phyloP scores from a whole-genome alignment of 2,888 invertebrate species.

The Linnaemya tessellans region DNA sequence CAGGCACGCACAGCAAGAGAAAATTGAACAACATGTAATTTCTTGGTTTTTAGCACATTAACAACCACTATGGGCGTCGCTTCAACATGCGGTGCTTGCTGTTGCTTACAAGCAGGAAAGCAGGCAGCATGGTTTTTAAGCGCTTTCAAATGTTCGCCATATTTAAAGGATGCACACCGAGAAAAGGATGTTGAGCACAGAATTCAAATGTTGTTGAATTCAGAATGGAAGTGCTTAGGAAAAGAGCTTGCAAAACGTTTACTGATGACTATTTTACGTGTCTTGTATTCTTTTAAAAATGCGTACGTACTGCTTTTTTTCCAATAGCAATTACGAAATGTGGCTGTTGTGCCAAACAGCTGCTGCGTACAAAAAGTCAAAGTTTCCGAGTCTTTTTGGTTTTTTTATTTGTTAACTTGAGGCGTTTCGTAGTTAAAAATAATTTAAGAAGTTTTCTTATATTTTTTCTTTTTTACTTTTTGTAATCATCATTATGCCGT shows the following conservation, averaged over 20 bases:
- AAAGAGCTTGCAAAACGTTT: conserved; percentile 79
- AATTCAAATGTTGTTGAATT: background rate
- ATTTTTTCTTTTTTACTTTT: background rate
- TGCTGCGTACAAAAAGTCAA: conserved; percentile 4
- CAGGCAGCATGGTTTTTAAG: conserved; percentile 11
- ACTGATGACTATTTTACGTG: conserved; percentile 81
- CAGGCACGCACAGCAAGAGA: background rate
- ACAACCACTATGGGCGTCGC: conserved; percentile 46
- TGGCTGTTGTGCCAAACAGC: conserved; percentile 56
- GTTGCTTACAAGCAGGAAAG: background rate
- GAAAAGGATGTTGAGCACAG: background rate
- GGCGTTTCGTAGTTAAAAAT: conserved; percentile 2
- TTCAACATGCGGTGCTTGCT: conserved; percentile 53
- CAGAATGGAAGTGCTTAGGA: conserved; percentile 5
- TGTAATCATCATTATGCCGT: background rate
- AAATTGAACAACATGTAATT: conserved; percentile 27
- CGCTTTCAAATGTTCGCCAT: conserved; percentile 38
- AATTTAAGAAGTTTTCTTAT: background rate
- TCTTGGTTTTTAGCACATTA: conserved; percentile 62
- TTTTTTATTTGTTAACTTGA: background rate
- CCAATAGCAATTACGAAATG: conserved; percentile 74
- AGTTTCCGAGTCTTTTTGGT: conserved; percentile 5
- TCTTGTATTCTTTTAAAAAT: conserved; percentile 61
- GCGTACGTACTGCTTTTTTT: conserved; percentile 46
- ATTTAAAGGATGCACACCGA: background rate